Evolutionary conservation across 2,888 invertebrate genomes (phyloP), one percentile per base, ranked within the genome.

Genomic region (Drosophila mayaguana): DNA sequence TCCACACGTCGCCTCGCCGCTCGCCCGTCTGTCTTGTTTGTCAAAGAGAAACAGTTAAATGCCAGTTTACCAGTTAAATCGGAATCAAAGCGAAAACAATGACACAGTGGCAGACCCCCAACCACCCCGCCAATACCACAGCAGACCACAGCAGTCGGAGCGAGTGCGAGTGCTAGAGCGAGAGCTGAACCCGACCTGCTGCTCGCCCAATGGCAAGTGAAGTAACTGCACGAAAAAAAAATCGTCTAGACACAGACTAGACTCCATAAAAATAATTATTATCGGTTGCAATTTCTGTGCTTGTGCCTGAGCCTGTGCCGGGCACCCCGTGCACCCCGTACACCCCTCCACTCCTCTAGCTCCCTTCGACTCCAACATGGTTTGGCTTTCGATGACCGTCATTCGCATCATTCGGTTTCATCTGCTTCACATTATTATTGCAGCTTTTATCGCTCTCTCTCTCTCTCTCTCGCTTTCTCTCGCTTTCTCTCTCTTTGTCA

Each of bases 241-340:
- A 81, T 86, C 90, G 92, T 92, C 92, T 92, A 92, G 92, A 92
- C 92, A 90, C 82, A 92, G 92, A 92, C 92, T 92, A 92, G 92
- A 92, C 92, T 92, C 91, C 92, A 92, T 92, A 92, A 92, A 92
- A 92, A 92, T 92, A 92, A 92, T 92, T 92, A 92, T 92, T 92
- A 92, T 92, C 92, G 92, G 92, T 83, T 92, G 92, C 92, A 92
- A 92, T 92, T 92, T 92, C 92, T 92, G 89, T 83, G 91, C 83
- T 85, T 54, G 54, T 32, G 42, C 55, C 55, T 54, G 54, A 20
- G 42, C 55, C 55, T 78, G 80, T 28, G 22, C 14, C 45, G 48
- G 28, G 16, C 48, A 48, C n/a, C 46, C 28, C 28, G 11, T 48
- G 64, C 65, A 7, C 38, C 25, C 25, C 7, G 1, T 28, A 6